These are phyloP conservation scores for Geotria australis DNA, from an alignment of 2,797 vertebrate genomes.

Conservation along the genomic window DNA sequence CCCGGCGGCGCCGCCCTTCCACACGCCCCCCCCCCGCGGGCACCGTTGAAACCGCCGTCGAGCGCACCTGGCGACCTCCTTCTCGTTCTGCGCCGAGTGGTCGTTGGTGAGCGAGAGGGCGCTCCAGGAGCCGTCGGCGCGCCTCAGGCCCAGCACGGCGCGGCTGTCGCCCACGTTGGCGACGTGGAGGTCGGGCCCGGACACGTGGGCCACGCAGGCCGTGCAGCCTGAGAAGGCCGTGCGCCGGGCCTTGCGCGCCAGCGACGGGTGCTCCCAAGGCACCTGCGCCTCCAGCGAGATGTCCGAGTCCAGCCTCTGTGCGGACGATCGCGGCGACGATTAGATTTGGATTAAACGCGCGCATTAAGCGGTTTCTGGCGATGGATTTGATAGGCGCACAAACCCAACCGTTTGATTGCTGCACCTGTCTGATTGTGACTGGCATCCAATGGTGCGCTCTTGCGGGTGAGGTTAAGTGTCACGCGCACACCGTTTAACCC, in stretches of 20 bases:
- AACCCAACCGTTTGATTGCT: too few species aligned
- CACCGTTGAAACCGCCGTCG: too few species aligned
- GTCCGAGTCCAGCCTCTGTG: slow-evolving; percentile 11
- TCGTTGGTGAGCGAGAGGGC: slow-evolving; percentile 10
- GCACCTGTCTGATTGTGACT: too few species aligned
- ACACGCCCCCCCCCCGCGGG: too few species aligned
- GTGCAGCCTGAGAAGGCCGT: slow-evolving; percentile 15
- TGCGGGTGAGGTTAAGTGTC: too few species aligned
- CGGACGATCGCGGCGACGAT: too few species aligned
- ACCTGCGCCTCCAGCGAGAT: slow-evolving; percentile 16
- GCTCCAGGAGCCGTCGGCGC: slow-evolving; percentile 7
- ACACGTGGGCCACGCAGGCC: slow-evolving; percentile 11
- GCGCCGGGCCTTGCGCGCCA: slow-evolving; percentile 8
- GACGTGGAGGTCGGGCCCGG: slow-evolving; percentile 8
- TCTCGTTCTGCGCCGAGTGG: slow-evolving; percentile 14
- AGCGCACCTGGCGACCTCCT: slow-evolving; percentile 6
- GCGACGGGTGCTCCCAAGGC: slow-evolving; percentile 6
- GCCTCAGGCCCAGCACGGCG: slow-evolving; percentile 13
- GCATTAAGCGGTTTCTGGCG: too few species aligned
- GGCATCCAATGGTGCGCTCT: too few species aligned
- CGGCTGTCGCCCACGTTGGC: slow-evolving; percentile 17
- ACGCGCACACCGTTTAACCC: too few species aligned
- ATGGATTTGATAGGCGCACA: too few species aligned
- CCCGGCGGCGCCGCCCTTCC: too few species aligned
- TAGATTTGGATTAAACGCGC: too few species aligned